These are phyloP conservation scores for Ramphastos sulfuratus DNA, from an alignment of 2,113 vertebrate species.

Conservation along the genomic window DNA sequence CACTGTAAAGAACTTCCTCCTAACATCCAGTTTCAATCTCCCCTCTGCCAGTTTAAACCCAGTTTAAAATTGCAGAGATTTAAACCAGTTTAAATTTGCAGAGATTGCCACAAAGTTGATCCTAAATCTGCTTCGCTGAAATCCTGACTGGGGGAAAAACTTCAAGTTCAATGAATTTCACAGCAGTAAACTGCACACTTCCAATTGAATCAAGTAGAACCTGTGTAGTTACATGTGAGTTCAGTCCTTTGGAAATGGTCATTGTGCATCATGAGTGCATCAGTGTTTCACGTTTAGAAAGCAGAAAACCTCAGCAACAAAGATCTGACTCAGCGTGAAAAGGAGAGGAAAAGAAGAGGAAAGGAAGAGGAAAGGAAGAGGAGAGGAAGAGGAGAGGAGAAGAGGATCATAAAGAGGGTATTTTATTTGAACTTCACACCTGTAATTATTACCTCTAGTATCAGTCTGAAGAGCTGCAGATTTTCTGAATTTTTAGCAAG, in stretches of 20 bases:
- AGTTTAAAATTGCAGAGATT: no score
- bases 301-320: not conserved
- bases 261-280: not conserved
- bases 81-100: no score
- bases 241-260: not conserved
- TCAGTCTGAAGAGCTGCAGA: not conserved
- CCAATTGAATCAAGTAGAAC: not conserved
- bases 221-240: not conserved
- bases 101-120: constrained; percentile 66
- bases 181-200: constrained; percentile 43
- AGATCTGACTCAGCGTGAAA: not conserved
- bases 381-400: no score
- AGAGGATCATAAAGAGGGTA: not conserved
- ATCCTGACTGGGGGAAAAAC: constrained; percentile 39
- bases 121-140: constrained; percentile 52
- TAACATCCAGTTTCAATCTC: no score
- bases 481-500: not conserved
- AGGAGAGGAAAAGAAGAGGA: not conserved
- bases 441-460: not conserved
- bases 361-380: no score
- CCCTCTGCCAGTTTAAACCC: no score
- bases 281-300: not conserved
- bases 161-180: constrained; percentile 46
- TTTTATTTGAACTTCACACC: not conserved
- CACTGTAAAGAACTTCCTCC: no score